Evolutionary conservation across 2,113 vertebrate genomes (phyloP).

Genomic region (Oryzias woworae): DNA sequence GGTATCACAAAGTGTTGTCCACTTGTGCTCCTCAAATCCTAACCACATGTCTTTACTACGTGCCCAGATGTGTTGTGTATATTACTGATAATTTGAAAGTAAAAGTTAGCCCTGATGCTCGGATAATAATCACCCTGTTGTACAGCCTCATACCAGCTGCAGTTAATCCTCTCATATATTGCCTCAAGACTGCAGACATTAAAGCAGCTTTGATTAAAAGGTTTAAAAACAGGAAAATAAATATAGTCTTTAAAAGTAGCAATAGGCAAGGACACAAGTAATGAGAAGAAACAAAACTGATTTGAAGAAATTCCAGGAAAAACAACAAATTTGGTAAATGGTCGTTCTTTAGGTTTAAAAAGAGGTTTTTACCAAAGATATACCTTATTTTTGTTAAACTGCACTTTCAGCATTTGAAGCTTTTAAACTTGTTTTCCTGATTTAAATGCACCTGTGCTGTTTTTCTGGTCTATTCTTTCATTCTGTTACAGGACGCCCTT

Average conservation of each 20-base stretch:
- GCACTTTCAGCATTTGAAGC: no score
- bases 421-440: no score
- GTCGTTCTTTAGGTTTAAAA: no score
- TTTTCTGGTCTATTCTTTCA: no score
- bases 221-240: constrained; percentile 25
- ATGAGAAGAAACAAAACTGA: no score
- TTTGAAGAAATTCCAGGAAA: no score
- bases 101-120: constrained; percentile 12
- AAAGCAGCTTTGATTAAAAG: constrained; percentile 49
- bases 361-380: no score
- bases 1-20: constrained; percentile 49
- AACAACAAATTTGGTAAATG: no score
- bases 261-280: not conserved
- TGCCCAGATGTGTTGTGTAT: constrained; percentile 68
- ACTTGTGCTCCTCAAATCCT: constrained; percentile 69
- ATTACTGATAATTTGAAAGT: constrained; percentile 19
- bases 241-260: not conserved
- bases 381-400: no score
- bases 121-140: constrained; percentile 49
- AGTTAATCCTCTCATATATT: constrained; percentile 73
- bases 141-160: constrained; percentile 66
- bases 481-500: no score
- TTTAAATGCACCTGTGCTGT: no score
- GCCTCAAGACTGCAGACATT: constrained; percentile 64
- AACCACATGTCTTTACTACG: constrained; percentile 64